Evolutionary conservation across 2,888 invertebrate species (phyloP).

Genomic region (Halictus quadricinctus): DNA sequence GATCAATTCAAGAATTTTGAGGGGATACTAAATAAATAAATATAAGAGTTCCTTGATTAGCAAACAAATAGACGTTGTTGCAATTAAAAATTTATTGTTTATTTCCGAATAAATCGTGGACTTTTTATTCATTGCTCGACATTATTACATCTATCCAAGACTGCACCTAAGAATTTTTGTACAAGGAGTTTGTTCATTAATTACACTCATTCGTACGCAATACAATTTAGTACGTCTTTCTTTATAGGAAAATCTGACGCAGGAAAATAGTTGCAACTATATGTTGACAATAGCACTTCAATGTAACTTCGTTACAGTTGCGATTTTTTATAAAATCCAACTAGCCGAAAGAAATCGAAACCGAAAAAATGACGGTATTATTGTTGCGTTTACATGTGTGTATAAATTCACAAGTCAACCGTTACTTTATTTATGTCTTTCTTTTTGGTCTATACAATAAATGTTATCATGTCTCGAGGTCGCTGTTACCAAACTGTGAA

Average conservation of each 20-base stretch:
- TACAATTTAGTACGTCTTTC: constrained; percentile 41
- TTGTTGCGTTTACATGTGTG: not conserved
- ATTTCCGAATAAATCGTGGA: constrained; percentile 67
- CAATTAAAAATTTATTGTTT: constrained; percentile 16
- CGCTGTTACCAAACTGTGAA: not conserved
- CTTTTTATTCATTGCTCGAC: constrained; percentile 54
- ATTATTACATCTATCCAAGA: constrained; percentile 53
- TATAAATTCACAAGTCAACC: not conserved
- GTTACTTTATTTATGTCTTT: not conserved
- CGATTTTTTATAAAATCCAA: constrained; percentile 11
- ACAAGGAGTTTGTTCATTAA: constrained; percentile 53
- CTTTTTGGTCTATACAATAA: not conserved
- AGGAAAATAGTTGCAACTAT: constrained; percentile 19
- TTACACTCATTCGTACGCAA: constrained; percentile 37
- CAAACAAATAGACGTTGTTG: not conserved
- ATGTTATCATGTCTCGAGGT: not conserved
- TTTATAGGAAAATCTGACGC: constrained; percentile 28
- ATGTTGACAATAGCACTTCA: not conserved
- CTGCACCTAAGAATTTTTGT: constrained; percentile 60
- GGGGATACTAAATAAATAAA: constrained; percentile 54
- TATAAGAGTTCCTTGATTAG: constrained; percentile 75
- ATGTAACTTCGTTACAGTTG: not conserved
- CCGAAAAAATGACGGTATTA: not conserved
- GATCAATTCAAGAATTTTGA: constrained; percentile 10
- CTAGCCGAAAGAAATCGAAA: constrained; percentile 1